Conservation (phyloP, 2,113 vertebrate genomes). For the Paraplagusia blochii region DNA sequence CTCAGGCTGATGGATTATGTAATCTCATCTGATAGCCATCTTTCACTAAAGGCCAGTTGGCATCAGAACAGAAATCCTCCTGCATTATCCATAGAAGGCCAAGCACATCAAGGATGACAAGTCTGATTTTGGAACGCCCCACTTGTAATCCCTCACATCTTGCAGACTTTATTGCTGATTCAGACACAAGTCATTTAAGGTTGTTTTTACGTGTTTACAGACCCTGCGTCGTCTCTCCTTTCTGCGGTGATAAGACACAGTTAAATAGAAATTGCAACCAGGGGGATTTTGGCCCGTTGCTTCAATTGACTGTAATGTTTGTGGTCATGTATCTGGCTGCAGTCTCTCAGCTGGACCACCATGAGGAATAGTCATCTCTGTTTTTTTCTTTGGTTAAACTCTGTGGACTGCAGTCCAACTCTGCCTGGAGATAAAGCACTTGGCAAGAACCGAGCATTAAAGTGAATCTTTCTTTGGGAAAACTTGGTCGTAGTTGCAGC, state of each 20-base stretch:
- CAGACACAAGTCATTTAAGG: conserved; percentile 13
- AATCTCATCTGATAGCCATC: conserved; percentile 19
- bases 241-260: conserved; percentile 48
- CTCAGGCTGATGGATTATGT: conserved; percentile 14
- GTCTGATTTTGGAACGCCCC: conserved; percentile 3
- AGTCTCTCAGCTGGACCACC: conserved; percentile 31
- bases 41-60: conserved; percentile 29
- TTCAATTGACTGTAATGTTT: conserved; percentile 43
- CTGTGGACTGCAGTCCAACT: conserved; percentile 15
- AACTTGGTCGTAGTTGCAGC: conserved; percentile 17
- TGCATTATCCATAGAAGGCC: conserved; percentile 27
- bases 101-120: conserved; percentile 25
- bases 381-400: conserved; percentile 16
- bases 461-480: conserved; percentile 29
- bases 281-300: conserved; percentile 38
- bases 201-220: conserved; percentile 6
- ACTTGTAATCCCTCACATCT: conserved; percentile 16
- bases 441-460: conserved; percentile 39
- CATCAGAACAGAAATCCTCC: conserved; percentile 20
- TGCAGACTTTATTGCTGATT: conserved; percentile 7
- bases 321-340: conserved; percentile 44
- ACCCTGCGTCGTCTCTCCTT: conserved; percentile 13
- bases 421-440: conserved; percentile 50
- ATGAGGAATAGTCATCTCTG: conserved; percentile 24
- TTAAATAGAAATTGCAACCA: conserved; percentile 40